A percentile compares a stretch with the other conserved stretches of the same genome.
These are phyloP conservation scores for Deladenus siricidicola DNA, from an alignment of 2,888 invertebrate species.

Conservation along the genomic window DNA sequence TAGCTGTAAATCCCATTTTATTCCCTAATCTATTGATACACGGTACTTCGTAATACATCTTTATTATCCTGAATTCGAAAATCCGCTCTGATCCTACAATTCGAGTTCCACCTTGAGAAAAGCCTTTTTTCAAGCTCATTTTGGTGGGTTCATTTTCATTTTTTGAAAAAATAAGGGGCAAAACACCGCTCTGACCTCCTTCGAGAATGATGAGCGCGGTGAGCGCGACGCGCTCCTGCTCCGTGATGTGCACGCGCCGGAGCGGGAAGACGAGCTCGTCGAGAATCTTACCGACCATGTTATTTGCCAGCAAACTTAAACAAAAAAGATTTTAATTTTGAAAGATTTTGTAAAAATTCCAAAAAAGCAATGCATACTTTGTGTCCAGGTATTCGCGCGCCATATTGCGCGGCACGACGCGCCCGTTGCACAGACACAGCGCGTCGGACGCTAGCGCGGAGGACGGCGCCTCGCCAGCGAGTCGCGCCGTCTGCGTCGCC, in stretches of 20 bases:
- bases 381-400: slow-evolving; percentile 43
- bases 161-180: too few relatives aligned
- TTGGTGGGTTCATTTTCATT: too few relatives aligned
- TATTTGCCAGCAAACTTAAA: slow-evolving; percentile 36
- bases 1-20: too few relatives aligned
- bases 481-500: slow-evolving; percentile 28
- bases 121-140: too few relatives aligned
- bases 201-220: slow-evolving; percentile 45
- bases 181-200: too few relatives aligned
- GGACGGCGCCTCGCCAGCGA: slow-evolving; percentile 12
- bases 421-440: slow-evolving; percentile 42
- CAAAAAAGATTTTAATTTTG: background rate
- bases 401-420: slow-evolving; percentile 35
- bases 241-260: slow-evolving; percentile 32
- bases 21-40: too few relatives aligned
- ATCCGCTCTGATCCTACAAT: too few relatives aligned
- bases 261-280: slow-evolving; percentile 47
- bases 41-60: too few relatives aligned
- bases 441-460: slow-evolving; percentile 15
- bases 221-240: slow-evolving; percentile 41
- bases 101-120: too few relatives aligned
- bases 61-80: too few relatives aligned
- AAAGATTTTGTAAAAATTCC: background rate
- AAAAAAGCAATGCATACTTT: slow-evolving; percentile 29
- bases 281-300: slow-evolving; percentile 42